A percentile compares a stretch with the other conserved stretches of the same genome.
Evolutionary conservation across 2,113 vertebrate species (phyloP).

Genomic region (Columba livia): DNA sequence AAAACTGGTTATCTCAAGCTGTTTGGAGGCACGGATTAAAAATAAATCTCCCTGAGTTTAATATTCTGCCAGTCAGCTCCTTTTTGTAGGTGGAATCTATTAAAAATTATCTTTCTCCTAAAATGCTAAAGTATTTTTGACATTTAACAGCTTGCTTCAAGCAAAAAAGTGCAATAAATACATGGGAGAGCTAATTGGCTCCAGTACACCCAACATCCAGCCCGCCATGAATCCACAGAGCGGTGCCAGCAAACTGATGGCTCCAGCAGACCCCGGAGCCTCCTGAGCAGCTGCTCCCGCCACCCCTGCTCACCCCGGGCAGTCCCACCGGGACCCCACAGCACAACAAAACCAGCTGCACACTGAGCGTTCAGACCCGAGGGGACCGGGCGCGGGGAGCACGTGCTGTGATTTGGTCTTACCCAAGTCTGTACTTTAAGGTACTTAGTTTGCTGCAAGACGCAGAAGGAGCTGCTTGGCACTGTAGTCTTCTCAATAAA

Average conservation of each 20-base stretch:
- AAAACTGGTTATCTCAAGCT: constrained; percentile 39
- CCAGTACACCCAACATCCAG: neutral
- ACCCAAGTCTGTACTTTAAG: neutral
- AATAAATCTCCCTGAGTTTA: constrained; percentile 55
- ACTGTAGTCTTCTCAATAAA: constrained; percentile 51
- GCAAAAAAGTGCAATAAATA: constrained; percentile 51
- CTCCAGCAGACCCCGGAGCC: constrained; percentile 9
- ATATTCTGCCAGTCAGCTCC: constrained; percentile 52
- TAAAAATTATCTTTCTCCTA: constrained; percentile 62
- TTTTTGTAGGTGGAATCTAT: constrained; percentile 67
- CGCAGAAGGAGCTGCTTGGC: neutral
- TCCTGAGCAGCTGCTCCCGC: neutral
- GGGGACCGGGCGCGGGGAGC: neutral
- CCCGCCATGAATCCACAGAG: neutral
- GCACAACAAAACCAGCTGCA: constrained; percentile 5
- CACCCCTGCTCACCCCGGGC: neutral
- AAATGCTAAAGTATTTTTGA: constrained; percentile 62
- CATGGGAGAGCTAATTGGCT: constrained; percentile 55
- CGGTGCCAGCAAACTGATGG: neutral
- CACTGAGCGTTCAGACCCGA: neutral
- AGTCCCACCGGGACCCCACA: neutral
- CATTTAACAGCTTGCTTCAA: constrained; percentile 62
- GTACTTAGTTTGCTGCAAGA: neutral
- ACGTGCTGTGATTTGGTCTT: rapidly evolving
- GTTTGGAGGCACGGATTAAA: constrained; percentile 39